Evolutionary conservation across 2,888 invertebrate species (phyloP).

Genomic region (Slavum lentiscoides): DNA sequence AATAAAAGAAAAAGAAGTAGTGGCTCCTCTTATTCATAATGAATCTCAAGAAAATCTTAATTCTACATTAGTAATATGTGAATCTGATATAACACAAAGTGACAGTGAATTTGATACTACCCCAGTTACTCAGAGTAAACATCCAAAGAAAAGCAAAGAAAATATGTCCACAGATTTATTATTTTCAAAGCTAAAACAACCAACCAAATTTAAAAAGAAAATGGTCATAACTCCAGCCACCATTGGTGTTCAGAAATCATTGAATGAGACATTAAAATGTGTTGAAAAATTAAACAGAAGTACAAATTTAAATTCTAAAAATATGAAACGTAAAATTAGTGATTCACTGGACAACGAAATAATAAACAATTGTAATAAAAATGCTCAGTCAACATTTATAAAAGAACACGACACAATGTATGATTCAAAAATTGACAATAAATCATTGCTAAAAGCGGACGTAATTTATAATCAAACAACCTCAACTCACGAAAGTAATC

Average conservation of each 20-base stretch:
- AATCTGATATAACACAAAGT: slow-evolving; percentile 13
- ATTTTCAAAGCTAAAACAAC: slow-evolving; percentile 9
- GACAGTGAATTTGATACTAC: neutral
- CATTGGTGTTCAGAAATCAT: slow-evolving; percentile 23
- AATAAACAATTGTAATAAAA: neutral
- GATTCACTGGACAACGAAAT: slow-evolving; percentile 2
- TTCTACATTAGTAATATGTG: slow-evolving; percentile 32
- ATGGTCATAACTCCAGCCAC: slow-evolving; percentile 28
- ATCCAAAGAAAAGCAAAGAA: slow-evolving; percentile 14
- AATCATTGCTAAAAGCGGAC: neutral
- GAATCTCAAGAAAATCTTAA: slow-evolving; percentile 17
- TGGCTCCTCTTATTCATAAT: neutral
- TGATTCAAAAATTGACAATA: neutral
- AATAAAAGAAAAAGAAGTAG: neutral
- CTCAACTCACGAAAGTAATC: neutral
- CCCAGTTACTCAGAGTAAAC: neutral
- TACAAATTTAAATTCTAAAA: neutral
- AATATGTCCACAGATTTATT: neutral
- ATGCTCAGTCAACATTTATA: neutral
- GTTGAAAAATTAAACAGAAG: neutral
- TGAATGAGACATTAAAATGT: neutral
- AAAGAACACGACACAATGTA: neutral
- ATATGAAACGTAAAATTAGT: neutral
- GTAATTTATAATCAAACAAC: neutral
- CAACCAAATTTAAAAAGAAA: slow-evolving; percentile 1